Evolutionary conservation across 2,888 invertebrate species (phyloP).

Genomic region (Trachelus troglodyta): DNA sequence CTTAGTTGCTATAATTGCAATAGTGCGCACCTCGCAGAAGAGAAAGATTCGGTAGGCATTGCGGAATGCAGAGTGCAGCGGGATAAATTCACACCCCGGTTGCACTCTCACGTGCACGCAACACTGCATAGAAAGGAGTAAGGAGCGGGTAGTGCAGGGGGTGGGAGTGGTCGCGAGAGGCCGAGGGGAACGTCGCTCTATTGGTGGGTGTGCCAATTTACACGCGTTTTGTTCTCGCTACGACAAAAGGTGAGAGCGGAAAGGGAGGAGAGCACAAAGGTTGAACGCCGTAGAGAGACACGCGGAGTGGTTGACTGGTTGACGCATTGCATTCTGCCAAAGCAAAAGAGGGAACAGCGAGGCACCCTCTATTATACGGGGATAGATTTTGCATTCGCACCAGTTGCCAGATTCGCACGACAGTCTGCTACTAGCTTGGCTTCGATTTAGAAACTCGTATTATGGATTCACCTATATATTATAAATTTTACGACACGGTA

Average conservation of each 20-base stretch:
- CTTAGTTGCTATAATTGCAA: background rate
- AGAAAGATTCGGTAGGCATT: background rate
- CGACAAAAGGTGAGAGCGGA: slow-evolving; percentile 57
- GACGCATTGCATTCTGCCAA: slow-evolving; percentile 34
- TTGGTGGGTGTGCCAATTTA: slow-evolving; percentile 60
- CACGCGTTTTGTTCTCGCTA: slow-evolving; percentile 58
- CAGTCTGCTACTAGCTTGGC: background rate
- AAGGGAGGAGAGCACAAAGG: slow-evolving; percentile 37
- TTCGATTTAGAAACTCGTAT: background rate
- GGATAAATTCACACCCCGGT: slow-evolving; percentile 47
- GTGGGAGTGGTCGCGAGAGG: slow-evolving; percentile 9
- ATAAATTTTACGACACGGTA: background rate
- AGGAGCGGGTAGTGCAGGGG: slow-evolving; percentile 10
- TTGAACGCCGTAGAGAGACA: slow-evolving; percentile 29
- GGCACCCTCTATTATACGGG: slow-evolving; percentile 31
- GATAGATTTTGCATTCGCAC: slow-evolving; percentile 36
- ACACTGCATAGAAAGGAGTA: slow-evolving; percentile 26
- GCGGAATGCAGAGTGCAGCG: background rate
- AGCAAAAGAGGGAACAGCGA: background rate
- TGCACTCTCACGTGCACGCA: slow-evolving; percentile 35
- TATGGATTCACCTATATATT: background rate
- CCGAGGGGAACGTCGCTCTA: slow-evolving; percentile 29
- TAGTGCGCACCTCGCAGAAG: background rate
- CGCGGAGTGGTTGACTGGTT: slow-evolving; percentile 32
- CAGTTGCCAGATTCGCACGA: slow-evolving; percentile 24